Evolutionary conservation across 2,113 vertebrate genomes (phyloP), one percentile per base, ranked within the genome.

Genomic region (Daubentonia madagascariensis): DNA sequence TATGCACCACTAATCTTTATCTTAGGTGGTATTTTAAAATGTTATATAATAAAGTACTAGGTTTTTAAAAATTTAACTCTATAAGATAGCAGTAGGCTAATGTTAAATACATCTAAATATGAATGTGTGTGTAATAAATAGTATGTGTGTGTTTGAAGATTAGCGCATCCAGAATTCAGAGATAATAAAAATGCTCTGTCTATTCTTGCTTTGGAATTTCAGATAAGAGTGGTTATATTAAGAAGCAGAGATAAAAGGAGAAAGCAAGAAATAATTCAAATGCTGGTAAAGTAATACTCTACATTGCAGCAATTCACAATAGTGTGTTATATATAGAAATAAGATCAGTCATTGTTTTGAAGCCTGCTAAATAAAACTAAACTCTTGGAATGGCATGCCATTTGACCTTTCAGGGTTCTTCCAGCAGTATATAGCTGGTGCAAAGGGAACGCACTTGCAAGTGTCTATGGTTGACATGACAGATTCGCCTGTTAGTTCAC

Each of bases 311-410:
- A 96, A 90, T 98, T 96, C 97, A 97, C 79, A 80, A 96, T 78
- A 96, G 97, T 68, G 70, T 92, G 98, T 98, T 99, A 99, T 99
- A 99, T 99, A 99, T 99, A 99, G 98, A 37, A 95, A 50, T 32
- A 98, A 81, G 98, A 98, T 98, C 99, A 98, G 98, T 96, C 98
- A 98, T 99, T 99, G 98, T 99, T 98, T 98, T 98, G 97, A 97
- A 97, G 97, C 97, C 96, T 98, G 97, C 98, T 98, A 98, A 98
- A 98, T 99, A 98, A 99, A 98, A 98, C 98, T 97, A 97, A 92
- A 70, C 96, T 97, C 98, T 98, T 91, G 94, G 98, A 98, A 98
- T 98, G 98, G 98, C 98, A 98, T 54, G 91, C 96, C 97, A 98
- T 98, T 98, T 98, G 98, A 98, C 98, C 98, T 99, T 98, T 98